Base-by-base conservation (phyloP, 1,140 invertebrate species). In the Ladona fulva region DNA sequence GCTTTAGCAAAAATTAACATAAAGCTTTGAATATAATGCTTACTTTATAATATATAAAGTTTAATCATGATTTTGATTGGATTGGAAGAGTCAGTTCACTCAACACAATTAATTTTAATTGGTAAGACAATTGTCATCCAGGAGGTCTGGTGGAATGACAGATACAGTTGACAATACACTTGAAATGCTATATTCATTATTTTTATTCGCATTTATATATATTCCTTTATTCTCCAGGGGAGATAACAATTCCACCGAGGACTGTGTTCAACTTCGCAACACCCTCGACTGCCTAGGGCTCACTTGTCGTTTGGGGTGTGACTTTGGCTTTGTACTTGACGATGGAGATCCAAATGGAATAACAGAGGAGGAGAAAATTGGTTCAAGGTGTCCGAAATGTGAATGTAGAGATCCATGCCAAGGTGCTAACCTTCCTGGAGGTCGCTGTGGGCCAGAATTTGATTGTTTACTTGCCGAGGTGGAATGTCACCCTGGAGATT, bases 401-500 rank as follows among this genome's bases (percentile, higher is more conserved):
- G 87, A 89, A 74, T 96, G 94, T 81, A 87, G 91, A 8, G 92
- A 95, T 84, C 94, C 94, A 0, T 96, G 94, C 82, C 86, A 89
- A 74, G 87, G 88, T 5, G 87, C 92, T 0, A 83, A 81, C 0
- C 95, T 93, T 79, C 84, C 83, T 0, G 80, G 85, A 0, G 89
- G 89, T 25, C 88, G 52, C 52, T 66, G 52, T 22, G 52, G 52
- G 5, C n/a, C 52, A 5, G 52, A 66, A 12, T 66, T 92, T 79
- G 87, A 90, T 29, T 95, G 94, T 81, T 90, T 91, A 37, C 89
- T 94, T 81, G 92, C 94, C 0, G 92, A 95, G 79, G 92, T 94
- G 0, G 92, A 92, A 76, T 95, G 93, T 77, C 89, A 91, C 16
- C 52, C 52, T 74, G 91, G 91, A 25, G 90, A 92, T 74, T 91